Percentiles rank a stretch among this genome's conserved stretches.
These are phyloP conservation scores for Apocheima hispidaria DNA, from an alignment of 2,888 invertebrate species.

Conservation along the genomic window DNA sequence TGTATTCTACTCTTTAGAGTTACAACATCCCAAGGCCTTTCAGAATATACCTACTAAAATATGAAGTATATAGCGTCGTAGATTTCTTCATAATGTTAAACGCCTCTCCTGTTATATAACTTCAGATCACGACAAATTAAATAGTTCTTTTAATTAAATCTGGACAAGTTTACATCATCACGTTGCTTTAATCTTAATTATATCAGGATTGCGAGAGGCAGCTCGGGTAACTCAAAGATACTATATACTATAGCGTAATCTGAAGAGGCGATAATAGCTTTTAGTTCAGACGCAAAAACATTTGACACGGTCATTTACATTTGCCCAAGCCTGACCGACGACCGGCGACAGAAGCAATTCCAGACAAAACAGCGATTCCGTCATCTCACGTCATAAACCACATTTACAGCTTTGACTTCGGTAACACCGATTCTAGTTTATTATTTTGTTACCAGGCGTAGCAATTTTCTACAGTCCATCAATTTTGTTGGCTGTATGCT, in stretches of 20 bases:
- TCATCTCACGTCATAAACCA: constrained; percentile 67
- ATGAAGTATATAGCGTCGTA: too few relatives aligned
- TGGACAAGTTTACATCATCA: too few relatives aligned
- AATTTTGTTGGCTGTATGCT: constrained; percentile 5
- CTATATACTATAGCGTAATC: background rate
- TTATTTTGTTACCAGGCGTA: constrained; percentile 27
- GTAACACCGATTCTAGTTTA: constrained; percentile 52
- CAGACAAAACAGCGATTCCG: constrained; percentile 58
- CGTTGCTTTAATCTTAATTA: too few relatives aligned
- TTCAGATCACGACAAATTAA: too few relatives aligned
- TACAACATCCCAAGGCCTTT: too few relatives aligned
- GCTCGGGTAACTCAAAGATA: too few relatives aligned
- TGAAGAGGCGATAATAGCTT: constrained; percentile 1
- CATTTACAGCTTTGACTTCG: constrained; percentile 57
- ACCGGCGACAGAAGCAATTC: constrained; percentile 45
- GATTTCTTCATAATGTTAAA: too few relatives aligned
- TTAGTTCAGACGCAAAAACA: constrained; percentile 33
- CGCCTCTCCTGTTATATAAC: too few relatives aligned
- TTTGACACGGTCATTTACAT: constrained; percentile 54
- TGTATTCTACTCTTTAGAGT: too few relatives aligned
- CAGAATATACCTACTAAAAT: too few relatives aligned
- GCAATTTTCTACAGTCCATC: constrained; percentile 16
- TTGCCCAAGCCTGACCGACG: constrained; percentile 29
- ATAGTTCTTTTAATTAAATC: too few relatives aligned
- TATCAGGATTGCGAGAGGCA: too few relatives aligned